Evolutionary conservation across 2,797 vertebrate genomes (phyloP).

Genomic region (Acanthis flammea): DNA sequence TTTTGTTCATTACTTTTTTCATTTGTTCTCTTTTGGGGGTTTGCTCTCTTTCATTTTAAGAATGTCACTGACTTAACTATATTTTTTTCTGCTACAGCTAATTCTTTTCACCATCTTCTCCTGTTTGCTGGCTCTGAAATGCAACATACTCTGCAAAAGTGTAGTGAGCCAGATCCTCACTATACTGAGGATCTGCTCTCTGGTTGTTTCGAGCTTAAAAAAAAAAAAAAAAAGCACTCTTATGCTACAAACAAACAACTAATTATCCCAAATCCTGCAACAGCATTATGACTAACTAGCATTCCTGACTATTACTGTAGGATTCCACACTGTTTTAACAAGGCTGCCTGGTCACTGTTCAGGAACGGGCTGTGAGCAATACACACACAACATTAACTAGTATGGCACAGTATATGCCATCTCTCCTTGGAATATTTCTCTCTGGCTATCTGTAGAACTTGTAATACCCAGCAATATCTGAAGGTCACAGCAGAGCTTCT

Average conservation of each 20-base stretch:
- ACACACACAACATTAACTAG: slow-evolving; percentile 33
- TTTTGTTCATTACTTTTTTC: slow-evolving; percentile 56
- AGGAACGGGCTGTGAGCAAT: background rate
- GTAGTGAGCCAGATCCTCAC: background rate
- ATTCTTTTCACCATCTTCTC: background rate
- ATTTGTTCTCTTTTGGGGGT: slow-evolving; percentile 39
- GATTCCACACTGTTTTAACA: background rate
- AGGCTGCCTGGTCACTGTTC: slow-evolving; percentile 2
- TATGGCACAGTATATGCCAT: background rate
- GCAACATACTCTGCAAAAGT: background rate
- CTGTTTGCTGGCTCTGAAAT: background rate
- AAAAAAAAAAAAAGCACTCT: background rate
- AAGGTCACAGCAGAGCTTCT: slow-evolving; percentile 65
- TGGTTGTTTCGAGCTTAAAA: background rate
- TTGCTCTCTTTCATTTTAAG: slow-evolving; percentile 25
- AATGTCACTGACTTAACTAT: slow-evolving; percentile 42
- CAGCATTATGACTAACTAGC: slow-evolving; percentile 8
- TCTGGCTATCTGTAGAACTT: slow-evolving; percentile 52
- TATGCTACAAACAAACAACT: slow-evolving; percentile 20
- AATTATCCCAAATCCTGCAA: slow-evolving; percentile 40
- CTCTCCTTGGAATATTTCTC: slow-evolving; percentile 47
- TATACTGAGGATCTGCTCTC: background rate
- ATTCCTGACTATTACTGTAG: background rate
- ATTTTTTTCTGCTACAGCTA: slow-evolving; percentile 31
- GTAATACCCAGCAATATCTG: slow-evolving; percentile 50